A percentile compares a stretch with the other conserved stretches of the same genome.
Evolutionary conservation across 1,140 invertebrate species (phyloP).

Genomic region (Zaprionus lachaisei): DNA sequence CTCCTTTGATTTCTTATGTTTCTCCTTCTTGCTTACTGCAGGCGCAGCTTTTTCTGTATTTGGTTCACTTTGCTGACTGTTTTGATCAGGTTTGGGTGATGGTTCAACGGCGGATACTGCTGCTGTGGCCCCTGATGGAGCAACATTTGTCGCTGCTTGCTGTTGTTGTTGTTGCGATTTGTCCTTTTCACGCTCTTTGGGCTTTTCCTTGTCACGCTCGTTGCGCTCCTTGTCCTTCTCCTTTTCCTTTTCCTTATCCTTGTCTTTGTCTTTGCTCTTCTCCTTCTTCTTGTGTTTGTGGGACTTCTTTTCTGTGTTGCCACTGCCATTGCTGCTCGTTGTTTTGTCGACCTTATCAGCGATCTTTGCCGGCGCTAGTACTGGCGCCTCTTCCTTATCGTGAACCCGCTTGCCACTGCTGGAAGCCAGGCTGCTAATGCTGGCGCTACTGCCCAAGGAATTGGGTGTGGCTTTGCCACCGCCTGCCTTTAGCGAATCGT

Average conservation of each 20-base stretch:
- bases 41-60: constrained; percentile 32
- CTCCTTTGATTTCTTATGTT: constrained; percentile 74
- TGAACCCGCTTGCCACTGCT: constrained; percentile 38
- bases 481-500: constrained; percentile 63
- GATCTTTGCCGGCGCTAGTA: constrained; percentile 18
- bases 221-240: constrained; percentile 61
- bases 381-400: constrained; percentile 56
- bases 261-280: constrained; percentile 85
- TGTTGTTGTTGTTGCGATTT: constrained; percentile 20
- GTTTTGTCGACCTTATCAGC: constrained; percentile 53
- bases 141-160: not conserved
- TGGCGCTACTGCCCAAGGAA: constrained; percentile 63
- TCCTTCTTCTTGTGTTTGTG: constrained; percentile 88
- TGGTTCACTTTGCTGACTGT: constrained; percentile 20
- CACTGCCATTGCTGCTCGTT: constrained; percentile 84
- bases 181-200: constrained; percentile 41
- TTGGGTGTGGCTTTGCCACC: constrained; percentile 69
- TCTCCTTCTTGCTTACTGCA: constrained; percentile 57
- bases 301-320: constrained; percentile 85
- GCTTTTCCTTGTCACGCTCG: constrained; percentile 58
- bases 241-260: constrained; percentile 59
- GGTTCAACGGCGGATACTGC: constrained; percentile 22
- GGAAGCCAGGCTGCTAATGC: constrained; percentile 46
- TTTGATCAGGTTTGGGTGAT: constrained; percentile 48
- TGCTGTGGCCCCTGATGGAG: constrained; percentile 2